These are phyloP conservation scores for Heteromurus nitidus DNA, from an alignment of 2,888 invertebrate genomes.

Conservation along the genomic window DNA sequence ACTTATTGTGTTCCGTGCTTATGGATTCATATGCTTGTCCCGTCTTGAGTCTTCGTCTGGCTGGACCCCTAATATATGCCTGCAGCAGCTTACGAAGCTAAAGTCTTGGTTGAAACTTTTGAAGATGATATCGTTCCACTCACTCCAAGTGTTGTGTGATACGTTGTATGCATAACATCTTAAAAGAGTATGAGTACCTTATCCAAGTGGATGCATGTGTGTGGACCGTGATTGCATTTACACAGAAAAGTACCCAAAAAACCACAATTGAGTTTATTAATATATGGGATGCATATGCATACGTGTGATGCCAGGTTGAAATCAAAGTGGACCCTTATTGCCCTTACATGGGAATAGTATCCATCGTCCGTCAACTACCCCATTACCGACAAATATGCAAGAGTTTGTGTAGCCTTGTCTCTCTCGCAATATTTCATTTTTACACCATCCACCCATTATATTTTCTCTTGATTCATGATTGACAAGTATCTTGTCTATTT, in stretches of 20 bases:
- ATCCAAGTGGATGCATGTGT: slow-evolving; percentile 6
- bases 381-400: slow-evolving; percentile 32
- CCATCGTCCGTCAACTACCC: neutral
- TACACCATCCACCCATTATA: slow-evolving; percentile 20
- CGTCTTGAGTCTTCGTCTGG: slow-evolving; percentile 3
- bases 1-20: slow-evolving; percentile 13
- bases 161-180: too few species aligned
- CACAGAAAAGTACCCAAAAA: too few species aligned
- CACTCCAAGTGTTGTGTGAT: too few species aligned
- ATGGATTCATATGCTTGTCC: neutral
- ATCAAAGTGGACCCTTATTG: too few species aligned
- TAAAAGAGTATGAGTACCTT: too few species aligned
- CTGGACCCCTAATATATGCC: slow-evolving; percentile 2
- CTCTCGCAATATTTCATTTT: slow-evolving; percentile 52
- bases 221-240: too few species aligned
- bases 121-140: slow-evolving; percentile 1
- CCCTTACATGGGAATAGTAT: neutral
- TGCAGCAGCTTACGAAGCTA: neutral
- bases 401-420: slow-evolving; percentile 15
- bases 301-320: too few species aligned
- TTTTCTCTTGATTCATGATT: slow-evolving; percentile 38
- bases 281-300: too few species aligned
- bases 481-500: slow-evolving; percentile 51
- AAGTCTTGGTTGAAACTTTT: neutral
- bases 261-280: too few species aligned